Evolutionary conservation across 2,113 vertebrate genomes (phyloP), one percentile per base, ranked within the genome.

Genomic region (Mobula birostris): DNA sequence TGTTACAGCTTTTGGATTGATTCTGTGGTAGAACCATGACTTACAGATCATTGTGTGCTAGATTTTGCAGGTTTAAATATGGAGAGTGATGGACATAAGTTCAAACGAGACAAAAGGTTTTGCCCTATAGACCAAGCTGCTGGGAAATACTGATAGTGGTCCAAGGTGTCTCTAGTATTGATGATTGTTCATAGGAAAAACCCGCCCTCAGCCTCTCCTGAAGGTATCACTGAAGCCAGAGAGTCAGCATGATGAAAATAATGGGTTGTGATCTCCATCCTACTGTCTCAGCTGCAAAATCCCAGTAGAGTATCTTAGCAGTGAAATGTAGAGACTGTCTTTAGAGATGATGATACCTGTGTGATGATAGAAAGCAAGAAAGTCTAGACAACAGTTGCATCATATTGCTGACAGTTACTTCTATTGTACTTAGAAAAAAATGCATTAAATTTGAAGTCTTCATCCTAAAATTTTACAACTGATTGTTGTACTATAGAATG

Each of bases 381-480:
- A 40, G 70, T 48, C 70, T 24, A 48, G 32, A 11, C 66, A 92
- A 92, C 36, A 70, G 83, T 70, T 70, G 32, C 29, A 48, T 36
- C 32, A 72, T 5, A 74, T 56, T 76, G 19, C 32, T 93, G 36
- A 72, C 36, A 92, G 17, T 72, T 92, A 92, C 29, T 66, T 90
- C 66, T 56, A 93, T 29, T 17, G 3, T 72, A 5, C 32, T 48
- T 93, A 40, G 88, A 70, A 56, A 56, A 48, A 93, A 48, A 74
- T 29, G 70, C 29, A 93, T 93, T 56, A 76, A 56, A 24, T 76
- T 93, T 74, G 40, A 36, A 93, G 91, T 74, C 70, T 93, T 74
- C 40, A 74, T 56, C 1, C 91, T 93, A 74, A 56, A 93, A 93
- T 27, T 93, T 74, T 72, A 93, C 68, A 72, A 76, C 48, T 68